Conservation (phyloP, 2,888 invertebrate species). For the Leptogaster cylindrica region DNA sequence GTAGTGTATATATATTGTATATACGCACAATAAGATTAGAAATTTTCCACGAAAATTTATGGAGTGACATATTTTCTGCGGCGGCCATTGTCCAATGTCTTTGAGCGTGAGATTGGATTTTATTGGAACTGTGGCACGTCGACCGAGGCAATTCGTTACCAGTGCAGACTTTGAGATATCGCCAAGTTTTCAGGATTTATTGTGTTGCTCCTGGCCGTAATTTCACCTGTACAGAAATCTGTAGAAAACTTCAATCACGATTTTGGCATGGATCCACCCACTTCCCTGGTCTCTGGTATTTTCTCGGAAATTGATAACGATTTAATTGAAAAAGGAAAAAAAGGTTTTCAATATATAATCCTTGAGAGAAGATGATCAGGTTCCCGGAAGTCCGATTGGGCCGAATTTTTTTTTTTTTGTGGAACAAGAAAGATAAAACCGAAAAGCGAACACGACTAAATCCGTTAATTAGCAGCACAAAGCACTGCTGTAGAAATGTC, state of each 20-base stretch:
- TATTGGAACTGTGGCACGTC: not conserved
- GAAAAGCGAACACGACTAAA: not conserved
- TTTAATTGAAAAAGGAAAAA: no score
- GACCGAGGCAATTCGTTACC: not conserved
- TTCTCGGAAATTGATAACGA: conserved; percentile 14
- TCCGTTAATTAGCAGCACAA: conserved; percentile 13
- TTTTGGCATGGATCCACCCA: not conserved
- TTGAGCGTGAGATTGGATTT: not conserved
- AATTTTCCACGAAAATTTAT: conserved; percentile 24
- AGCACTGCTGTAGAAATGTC: not conserved
- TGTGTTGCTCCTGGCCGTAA: not conserved
- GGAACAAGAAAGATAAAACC: not conserved
- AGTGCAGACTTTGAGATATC: conserved; percentile 17
- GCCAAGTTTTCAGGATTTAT: not conserved
- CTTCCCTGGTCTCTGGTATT: not conserved
- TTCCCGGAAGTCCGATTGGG: no score
- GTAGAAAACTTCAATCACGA: not conserved
- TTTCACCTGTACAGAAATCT: not conserved
- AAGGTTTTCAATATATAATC: no score
- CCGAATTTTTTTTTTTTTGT: no score
- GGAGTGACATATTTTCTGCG: conserved; percentile 15
- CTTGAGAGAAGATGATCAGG: no score
- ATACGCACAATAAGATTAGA: conserved; percentile 19
- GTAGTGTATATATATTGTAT: not conserved
- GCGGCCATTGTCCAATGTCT: conserved; percentile 15